phyloP scores from a whole-genome alignment of 2,113 vertebrate genomes.

The Todiramphus saurophagus region DNA sequence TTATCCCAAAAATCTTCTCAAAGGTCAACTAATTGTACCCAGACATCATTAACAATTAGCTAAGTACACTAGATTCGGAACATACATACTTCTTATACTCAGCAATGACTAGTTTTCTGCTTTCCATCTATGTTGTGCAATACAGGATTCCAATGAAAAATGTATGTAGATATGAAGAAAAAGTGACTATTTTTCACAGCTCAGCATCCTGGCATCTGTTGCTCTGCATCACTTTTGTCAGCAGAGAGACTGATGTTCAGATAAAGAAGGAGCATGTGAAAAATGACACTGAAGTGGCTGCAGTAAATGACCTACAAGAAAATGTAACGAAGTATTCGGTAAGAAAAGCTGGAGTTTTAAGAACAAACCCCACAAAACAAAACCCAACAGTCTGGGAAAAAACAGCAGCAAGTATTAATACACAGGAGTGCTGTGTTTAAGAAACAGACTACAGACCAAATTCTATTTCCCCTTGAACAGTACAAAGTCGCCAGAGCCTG shows the following conservation, averaged over 20 bases:
- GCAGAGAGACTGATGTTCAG: not conserved
- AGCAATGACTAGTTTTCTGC: not conserved
- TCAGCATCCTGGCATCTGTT: not conserved
- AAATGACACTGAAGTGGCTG: not conserved
- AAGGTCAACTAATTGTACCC: slow-evolving; percentile 42
- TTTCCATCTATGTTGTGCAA: slow-evolving; percentile 35
- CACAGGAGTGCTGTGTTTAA: not conserved
- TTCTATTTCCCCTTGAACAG: not conserved
- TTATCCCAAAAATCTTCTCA: slow-evolving; percentile 19
- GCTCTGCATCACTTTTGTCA: not conserved
- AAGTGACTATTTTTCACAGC: slow-evolving; percentile 9
- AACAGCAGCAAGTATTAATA: not conserved
- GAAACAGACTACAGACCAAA: not conserved
- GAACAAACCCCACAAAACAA: not conserved
- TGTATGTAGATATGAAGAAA: not conserved
- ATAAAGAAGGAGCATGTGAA: not conserved
- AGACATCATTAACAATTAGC: not conserved
- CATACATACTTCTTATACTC: not conserved
- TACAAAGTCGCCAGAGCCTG: not conserved
- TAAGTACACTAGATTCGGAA: not conserved
- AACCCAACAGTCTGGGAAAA: not conserved
- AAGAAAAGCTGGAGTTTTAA: not conserved
- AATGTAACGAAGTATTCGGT: not conserved
- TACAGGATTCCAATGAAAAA: not conserved
- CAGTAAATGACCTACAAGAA: not conserved